A percentile compares a stretch with the other conserved stretches of the same genome.
phyloP scores from a whole-genome alignment of 2,113 vertebrate genomes.

The Verasper variegatus region DNA sequence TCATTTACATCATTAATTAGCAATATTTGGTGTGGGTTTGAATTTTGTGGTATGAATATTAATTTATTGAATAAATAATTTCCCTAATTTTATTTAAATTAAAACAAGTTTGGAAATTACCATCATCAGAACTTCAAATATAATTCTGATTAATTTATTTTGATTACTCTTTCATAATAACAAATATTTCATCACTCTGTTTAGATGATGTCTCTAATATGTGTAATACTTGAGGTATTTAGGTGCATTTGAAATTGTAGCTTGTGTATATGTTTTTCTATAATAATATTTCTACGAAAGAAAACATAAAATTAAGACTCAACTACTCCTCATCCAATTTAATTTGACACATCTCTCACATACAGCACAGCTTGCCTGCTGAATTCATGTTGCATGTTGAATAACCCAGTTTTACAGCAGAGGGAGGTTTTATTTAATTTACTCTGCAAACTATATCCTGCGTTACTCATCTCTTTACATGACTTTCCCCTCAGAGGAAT shows the following conservation, averaged over 20 bases:
- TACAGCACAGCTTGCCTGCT: background rate
- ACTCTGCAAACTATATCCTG: slow-evolving; percentile 6
- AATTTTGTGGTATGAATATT: background rate
- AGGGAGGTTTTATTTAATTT: slow-evolving; percentile 38
- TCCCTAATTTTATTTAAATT: too few species aligned
- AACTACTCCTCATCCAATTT: background rate
- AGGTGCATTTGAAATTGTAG: background rate
- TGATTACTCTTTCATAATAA: background rate
- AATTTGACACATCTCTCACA: background rate
- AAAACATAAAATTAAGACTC: too few species aligned
- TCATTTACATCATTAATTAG: too few species aligned
- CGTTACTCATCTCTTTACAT: slow-evolving; percentile 19
- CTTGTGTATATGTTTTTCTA: background rate
- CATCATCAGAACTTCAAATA: too few species aligned
- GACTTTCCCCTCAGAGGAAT: slow-evolving; percentile 25
- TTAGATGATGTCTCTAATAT: background rate
- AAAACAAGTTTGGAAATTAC: too few species aligned
- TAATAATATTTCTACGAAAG: background rate
- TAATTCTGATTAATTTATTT: too few species aligned
- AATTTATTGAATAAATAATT: too few species aligned
- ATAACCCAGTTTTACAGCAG: slow-evolving; percentile 18
- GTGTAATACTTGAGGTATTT: background rate
- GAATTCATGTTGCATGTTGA: background rate
- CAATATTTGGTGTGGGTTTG: background rate
- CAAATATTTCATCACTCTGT: background rate